Percentiles rank a stretch among this genome's conserved stretches.
phyloP scores from a whole-genome alignment of 2,888 invertebrate genomes.

The Catocala fraxini region DNA sequence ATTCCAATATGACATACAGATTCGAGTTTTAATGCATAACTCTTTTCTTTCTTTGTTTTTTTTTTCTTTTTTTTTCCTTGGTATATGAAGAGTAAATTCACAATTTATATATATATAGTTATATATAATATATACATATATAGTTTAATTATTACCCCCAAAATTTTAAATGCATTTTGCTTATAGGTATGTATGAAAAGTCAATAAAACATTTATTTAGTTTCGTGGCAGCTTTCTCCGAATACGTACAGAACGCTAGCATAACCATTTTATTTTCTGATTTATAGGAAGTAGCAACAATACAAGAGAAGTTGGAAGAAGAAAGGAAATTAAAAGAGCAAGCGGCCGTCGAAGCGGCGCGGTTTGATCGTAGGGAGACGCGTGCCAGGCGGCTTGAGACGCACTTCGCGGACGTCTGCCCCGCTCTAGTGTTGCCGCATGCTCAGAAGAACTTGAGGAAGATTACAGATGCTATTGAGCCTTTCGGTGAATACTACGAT shows the following conservation, averaged over 20 bases:
- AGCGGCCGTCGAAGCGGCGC: slow-evolving; percentile 77
- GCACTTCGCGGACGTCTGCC: slow-evolving; percentile 82
- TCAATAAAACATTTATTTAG: no score
- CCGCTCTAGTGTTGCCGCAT: slow-evolving; percentile 84
- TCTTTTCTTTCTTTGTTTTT: no score
- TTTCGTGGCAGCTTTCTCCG: no score
- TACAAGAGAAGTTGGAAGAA: slow-evolving; percentile 63
- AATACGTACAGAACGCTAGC: background rate
- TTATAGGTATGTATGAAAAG: no score
- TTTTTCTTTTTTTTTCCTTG: no score
- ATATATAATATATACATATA: no score
- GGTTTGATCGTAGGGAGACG: slow-evolving; percentile 80
- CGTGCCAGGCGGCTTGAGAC: slow-evolving; percentile 84
- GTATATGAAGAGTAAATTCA: no score
- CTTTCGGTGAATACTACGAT: slow-evolving; percentile 59
- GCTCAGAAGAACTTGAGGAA: slow-evolving; percentile 80
- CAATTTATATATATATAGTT: no score
- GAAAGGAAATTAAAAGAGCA: slow-evolving; percentile 70
- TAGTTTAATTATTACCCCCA: no score
- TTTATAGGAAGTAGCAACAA: slow-evolving; percentile 69
- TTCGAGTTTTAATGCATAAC: no score
- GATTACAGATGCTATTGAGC: slow-evolving; percentile 74
- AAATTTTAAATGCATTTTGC: no score
- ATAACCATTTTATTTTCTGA: background rate
- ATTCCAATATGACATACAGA: no score